These are phyloP conservation scores for Clarias fuscus DNA, from an alignment of 2,797 vertebrate species.

Conservation along the genomic window DNA sequence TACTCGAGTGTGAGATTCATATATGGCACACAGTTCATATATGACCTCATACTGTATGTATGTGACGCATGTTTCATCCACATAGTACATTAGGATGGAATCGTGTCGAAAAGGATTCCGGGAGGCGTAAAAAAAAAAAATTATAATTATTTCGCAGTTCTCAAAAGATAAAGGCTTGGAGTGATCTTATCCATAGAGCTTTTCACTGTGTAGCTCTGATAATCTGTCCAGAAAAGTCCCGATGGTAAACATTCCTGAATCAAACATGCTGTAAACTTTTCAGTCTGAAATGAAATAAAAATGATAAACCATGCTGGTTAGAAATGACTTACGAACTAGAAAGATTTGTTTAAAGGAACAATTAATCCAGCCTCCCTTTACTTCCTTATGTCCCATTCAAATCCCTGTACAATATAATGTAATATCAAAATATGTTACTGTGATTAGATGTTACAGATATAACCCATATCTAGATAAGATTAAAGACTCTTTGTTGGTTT, in stretches of 20 bases:
- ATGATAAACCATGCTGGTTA: background rate
- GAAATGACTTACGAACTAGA: constrained; percentile 52
- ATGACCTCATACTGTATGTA: background rate
- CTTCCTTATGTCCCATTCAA: constrained; percentile 44
- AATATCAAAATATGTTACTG: constrained; percentile 22
- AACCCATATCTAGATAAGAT: constrained; percentile 7
- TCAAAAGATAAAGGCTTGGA: background rate
- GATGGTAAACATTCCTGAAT: constrained; percentile 9
- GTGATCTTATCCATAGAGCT: background rate
- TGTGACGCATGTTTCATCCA: background rate
- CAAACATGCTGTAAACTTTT: background rate
- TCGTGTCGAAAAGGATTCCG: background rate
- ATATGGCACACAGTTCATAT: background rate
- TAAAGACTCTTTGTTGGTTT: constrained; percentile 24
- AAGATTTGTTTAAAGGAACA: constrained; percentile 44
- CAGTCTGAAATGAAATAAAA: background rate
- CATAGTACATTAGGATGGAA: background rate
- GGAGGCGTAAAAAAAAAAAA: background rate
- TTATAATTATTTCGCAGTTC: background rate
- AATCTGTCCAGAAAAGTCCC: background rate
- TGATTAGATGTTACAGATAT: background rate
- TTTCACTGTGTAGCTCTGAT: background rate
- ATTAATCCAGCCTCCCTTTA: constrained; percentile 22
- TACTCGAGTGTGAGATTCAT: constrained; percentile 9
- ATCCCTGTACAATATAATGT: constrained; percentile 28